Percentiles rank a stretch among this genome's conserved stretches.
phyloP scores from a whole-genome alignment of 2,797 vertebrate genomes.

The Helostoma temminkii region DNA sequence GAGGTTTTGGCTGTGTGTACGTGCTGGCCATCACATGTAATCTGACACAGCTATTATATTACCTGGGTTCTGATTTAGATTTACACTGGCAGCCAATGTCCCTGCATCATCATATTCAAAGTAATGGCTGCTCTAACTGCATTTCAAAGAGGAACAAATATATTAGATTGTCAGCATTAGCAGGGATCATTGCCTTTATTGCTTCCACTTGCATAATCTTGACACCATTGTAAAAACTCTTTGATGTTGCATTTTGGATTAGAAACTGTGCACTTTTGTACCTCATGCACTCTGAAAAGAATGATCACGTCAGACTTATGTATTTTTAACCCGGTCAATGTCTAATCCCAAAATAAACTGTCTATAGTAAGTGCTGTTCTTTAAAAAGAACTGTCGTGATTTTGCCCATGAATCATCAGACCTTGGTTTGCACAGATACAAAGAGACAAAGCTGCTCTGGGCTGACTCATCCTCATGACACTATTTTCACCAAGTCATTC shows the following conservation, averaged over 20 bases:
- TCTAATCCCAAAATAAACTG: conserved; percentile 45
- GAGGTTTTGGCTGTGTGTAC: conserved; percentile 50
- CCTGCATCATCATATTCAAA: conserved; percentile 72
- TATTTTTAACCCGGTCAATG: conserved; percentile 43
- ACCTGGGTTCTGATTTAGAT: conserved; percentile 64
- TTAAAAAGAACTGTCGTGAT: conserved; percentile 46
- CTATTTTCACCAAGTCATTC: conserved; percentile 42
- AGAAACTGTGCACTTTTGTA: conserved; percentile 32
- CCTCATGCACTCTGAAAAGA: not conserved
- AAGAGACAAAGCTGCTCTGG: conserved; percentile 53
- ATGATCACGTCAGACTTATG: conserved; percentile 27
- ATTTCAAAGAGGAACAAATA: conserved; percentile 62
- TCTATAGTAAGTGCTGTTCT: conserved; percentile 38
- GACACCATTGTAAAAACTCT: conserved; percentile 28
- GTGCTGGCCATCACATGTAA: conserved; percentile 66
- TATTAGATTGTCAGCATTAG: conserved; percentile 55
- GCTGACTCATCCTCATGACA: conserved; percentile 69
- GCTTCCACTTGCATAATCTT: conserved; percentile 50
- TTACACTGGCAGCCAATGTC: conserved; percentile 47
- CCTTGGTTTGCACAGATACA: conserved; percentile 60
- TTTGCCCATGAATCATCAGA: conserved; percentile 61
- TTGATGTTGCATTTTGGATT: conserved; percentile 39
- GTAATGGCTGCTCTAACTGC: conserved; percentile 71
- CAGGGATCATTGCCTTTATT: conserved; percentile 50
- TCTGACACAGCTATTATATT: conserved; percentile 73